These are phyloP conservation scores for Numida meleagris DNA, from an alignment of 2,113 vertebrate genomes.

Conservation along the genomic window DNA sequence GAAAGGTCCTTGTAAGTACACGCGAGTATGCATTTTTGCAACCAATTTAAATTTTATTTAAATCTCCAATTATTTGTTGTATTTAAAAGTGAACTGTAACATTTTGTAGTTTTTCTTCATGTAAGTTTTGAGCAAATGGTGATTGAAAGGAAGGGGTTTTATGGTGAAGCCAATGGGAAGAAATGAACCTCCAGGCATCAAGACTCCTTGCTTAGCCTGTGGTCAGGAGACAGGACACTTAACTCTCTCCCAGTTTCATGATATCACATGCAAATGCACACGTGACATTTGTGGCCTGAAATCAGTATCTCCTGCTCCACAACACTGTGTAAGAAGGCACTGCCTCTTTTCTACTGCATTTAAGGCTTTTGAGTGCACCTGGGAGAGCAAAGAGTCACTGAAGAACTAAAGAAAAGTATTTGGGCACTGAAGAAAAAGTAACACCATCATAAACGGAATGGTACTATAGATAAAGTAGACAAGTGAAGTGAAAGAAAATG, in stretches of 20 bases:
- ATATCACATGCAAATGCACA: fast-evolving
- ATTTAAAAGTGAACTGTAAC: background rate
- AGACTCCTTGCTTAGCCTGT: background rate
- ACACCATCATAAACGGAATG: background rate
- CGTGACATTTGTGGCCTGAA: background rate
- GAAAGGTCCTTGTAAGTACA: background rate
- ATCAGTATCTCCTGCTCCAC: background rate
- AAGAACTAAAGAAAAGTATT: background rate
- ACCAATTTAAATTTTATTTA: fast-evolving
- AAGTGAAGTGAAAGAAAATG: background rate
- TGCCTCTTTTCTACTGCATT: background rate
- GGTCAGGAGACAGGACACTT: background rate
- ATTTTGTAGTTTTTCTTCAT: background rate
- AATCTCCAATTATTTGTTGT: background rate
- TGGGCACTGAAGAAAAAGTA: background rate
- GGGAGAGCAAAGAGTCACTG: background rate
- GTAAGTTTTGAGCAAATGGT: background rate
- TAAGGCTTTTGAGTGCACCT: background rate
- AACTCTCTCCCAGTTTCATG: background rate
- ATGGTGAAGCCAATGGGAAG: background rate
- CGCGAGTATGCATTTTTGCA: background rate
- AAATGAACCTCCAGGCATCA: background rate
- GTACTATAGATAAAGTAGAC: background rate
- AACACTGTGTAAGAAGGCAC: background rate
- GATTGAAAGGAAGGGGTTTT: background rate